Conservation (phyloP, 2,113 vertebrate species). For the Pteronura brasiliensis region DNA sequence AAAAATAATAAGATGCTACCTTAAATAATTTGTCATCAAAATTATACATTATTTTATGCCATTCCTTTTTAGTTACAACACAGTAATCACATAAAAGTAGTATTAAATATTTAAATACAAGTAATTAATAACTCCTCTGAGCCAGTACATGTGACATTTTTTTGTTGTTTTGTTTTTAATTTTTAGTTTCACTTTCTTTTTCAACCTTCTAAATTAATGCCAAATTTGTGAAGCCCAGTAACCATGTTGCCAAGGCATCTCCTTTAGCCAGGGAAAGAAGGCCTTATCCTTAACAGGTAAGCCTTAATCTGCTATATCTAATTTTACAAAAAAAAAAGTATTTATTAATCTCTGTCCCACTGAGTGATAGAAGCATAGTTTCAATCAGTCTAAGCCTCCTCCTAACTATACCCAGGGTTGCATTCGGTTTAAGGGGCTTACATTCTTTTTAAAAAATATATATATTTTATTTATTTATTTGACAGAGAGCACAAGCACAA, state of each 20-base stretch:
- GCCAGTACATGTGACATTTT: background rate
- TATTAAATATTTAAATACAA: background rate
- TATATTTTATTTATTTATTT: too few species aligned
- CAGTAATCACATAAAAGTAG: background rate
- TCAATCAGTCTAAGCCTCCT: background rate
- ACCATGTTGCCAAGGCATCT: background rate
- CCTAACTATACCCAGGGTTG: background rate
- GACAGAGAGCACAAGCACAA: too few species aligned
- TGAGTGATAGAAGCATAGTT: background rate
- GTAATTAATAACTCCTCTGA: background rate
- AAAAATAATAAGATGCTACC: background rate
- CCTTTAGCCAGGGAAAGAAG: background rate
- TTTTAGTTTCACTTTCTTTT: background rate
- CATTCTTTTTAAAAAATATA: background rate
- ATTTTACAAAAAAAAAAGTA: background rate
- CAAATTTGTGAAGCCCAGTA: background rate
- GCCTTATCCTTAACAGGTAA: background rate
- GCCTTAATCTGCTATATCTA: background rate
- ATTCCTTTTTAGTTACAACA: background rate
- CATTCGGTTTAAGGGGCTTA: background rate
- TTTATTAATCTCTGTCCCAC: background rate
- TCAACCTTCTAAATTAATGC: background rate
- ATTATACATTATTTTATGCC: background rate
- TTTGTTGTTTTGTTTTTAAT: background rate
- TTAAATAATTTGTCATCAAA: constrained; percentile 16